Conservation (phyloP, 2,888 invertebrate species). For the Trichogramma evanescens region DNA sequence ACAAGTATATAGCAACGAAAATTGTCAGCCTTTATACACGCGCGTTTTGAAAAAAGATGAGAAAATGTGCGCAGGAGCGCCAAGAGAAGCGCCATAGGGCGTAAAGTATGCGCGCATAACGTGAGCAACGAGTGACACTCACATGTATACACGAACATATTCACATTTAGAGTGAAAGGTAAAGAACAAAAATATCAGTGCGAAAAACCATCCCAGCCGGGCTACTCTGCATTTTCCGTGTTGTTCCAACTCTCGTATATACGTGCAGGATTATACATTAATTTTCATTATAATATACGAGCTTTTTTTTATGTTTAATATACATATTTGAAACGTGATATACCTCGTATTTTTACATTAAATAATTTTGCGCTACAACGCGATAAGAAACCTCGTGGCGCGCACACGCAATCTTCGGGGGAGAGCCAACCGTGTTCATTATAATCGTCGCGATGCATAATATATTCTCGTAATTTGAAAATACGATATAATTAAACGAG, state of each 20-base stretch:
- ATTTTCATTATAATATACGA: conserved; percentile 3
- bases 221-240: background rate
- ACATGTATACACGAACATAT: background rate
- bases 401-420: too few relatives aligned
- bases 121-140: background rate
- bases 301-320: too few relatives aligned
- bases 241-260: conserved; percentile 11
- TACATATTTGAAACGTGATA: too few relatives aligned
- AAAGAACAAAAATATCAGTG: background rate
- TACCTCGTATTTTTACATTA: too few relatives aligned
- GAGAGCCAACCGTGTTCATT: too few relatives aligned
- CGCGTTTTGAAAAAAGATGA: background rate
- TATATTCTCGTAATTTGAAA: too few relatives aligned
- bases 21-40: conserved; percentile 9
- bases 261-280: background rate
- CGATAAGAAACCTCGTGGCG: too few relatives aligned
- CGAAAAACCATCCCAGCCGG: conserved; percentile 2
- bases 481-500: too few relatives aligned
- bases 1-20: conserved; percentile 5
- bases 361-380: too few relatives aligned
- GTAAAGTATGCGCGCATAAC: background rate
- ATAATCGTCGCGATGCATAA: too few relatives aligned
- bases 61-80: background rate
- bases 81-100: background rate
- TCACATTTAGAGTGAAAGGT: conserved; percentile 1